Evolutionary conservation across 2,113 vertebrate species (phyloP), one percentile per base, ranked within the genome.

Genomic region (Ceratotherium simum): DNA sequence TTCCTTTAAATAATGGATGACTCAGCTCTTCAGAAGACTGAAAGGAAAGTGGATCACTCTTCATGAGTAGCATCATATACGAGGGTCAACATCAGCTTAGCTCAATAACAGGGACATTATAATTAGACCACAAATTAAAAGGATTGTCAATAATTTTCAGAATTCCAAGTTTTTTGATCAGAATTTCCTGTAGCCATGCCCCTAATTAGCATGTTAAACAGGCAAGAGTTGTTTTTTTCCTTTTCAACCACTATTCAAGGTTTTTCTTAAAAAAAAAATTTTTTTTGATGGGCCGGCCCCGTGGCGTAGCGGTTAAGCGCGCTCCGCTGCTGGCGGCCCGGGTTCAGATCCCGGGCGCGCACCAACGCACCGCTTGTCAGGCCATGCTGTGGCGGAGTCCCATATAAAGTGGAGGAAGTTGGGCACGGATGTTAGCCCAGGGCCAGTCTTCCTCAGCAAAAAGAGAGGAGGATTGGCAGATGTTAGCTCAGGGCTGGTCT

Each of bases 1-100:
- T 82, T 51, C n/a, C 83, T 85, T 81, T 95, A 56, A 95, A 83
- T 97, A 97, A 90, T 20, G 62, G 65, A 79, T 67, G 10, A 46
- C 42, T 48, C 82, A 21, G 51, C 67, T 48, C 18, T 13, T 58
- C 9, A 72, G 54, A 75, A 76, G 75, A 48, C 48, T 12, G 54
- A 69, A 33, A 54, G 51, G 95, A 90, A 93, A 60, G 2, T 58
- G 14, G 72, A 65, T 56, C 83, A 20, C 1, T 33, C 20, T 51
- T 80, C 51, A 8, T 7, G 27, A 85, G 48, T 1, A 39, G 69
- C 56, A 27, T 46, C 46, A 2, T 16, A n/a, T 46, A 42, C 16
- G 62, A 48, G 62, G 81, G 75, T 42, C 48, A 14, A 5, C 70
- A 12, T 2, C 3, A 4, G 72, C 75, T 33, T 5, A 36, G 39